Base-by-base conservation (phyloP, 2,113 vertebrate species). In the Serilophus lunatus region DNA sequence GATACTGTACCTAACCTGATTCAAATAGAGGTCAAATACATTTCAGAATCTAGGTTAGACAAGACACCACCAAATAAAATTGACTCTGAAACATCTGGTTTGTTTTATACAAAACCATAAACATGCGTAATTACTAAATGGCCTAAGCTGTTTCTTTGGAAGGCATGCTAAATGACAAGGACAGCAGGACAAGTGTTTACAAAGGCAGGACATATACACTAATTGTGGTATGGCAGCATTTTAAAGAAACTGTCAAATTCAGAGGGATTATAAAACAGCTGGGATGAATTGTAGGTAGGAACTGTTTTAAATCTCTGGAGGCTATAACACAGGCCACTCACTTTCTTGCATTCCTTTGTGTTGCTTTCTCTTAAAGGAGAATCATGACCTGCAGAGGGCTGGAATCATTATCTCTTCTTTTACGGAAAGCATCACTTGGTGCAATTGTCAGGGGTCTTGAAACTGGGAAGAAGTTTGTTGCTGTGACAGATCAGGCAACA, bases 221-320 rank as follows among this genome's bases (percentile, higher is more conserved):
- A 95, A 91, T 92, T 2, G 0, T 79, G 74, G 61, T 64, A 45
- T 72, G 76, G 86, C 78, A 94, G 64, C n/a, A 61, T 94, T 96
- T 82, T 90, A 86, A 89, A 93, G 42, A 94, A 95, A 59, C 60
- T 61, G 36, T 82, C 50, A 64, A 85, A 92, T 92, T 89, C 82
- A 92, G 56, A 70, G 61, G 61, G 75, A 92, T 95, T 97, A 83
- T 92, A 68, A 95, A 96, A 79, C 85, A 86, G 59, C 80, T 93
- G 95, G 90, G 71, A 63, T 89, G 33, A 92, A 90, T 45, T 70
- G 63, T 75, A 78, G 80, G 68, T 88, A 78, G 44, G 89, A 93
- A 75, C 56, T 68, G 69, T n/a, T 94, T 87, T 91, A 79, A 91
- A 95, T 94, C 56, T 89, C 76, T 76, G 54, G 59, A 88, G 75